Base-by-base conservation (phyloP, 2,888 invertebrate genomes). In the Lissocephala sabroskyi region DNA sequence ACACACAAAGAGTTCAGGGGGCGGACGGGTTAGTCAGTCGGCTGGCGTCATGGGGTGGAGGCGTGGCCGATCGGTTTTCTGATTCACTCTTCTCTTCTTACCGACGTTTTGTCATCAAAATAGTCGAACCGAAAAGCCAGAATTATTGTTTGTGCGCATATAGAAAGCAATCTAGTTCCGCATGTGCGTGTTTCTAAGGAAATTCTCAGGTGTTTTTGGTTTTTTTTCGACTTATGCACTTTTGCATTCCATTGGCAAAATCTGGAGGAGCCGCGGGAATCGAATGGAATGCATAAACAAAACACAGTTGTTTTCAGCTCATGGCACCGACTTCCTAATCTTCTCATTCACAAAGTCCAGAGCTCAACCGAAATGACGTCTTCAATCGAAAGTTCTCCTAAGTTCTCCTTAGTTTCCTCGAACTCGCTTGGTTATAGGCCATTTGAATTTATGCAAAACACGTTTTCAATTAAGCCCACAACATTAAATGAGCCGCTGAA, bases 121-220 rank as follows among this genome's bases (percentile, higher is more conserved):
- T 5, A 3, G 23, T 23, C 3, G 7, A 23, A 23, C 3, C 23
- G 7, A 23, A 23, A 59, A 55, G 61, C 59, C 59, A 55, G 59
- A 63, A 55, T 61, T 62, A 46, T 62, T n/a, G n/a, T n/a, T n/a
- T n/a, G n/a, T n/a, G n/a, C n/a, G n/a, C n/a, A n/a, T n/a, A n/a
- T n/a, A n/a, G n/a, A n/a, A n/a, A n/a, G n/a, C n/a, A n/a, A n/a
- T 41, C 41, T 36, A 26, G 16, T 32, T 43, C 45, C n/a, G n/a
- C n/a, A n/a, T n/a, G n/a, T n/a, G n/a, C n/a, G n/a, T n/a, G n/a
- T n/a, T n/a, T n/a, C 44, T 41, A 52, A 36, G 48, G 58, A 44
- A 59, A 70, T 70, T 73, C 70, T 54, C 68, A 70, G 77, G 70
- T 70, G 68, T 35, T 35, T 35, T 33, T 33, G 11, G 11, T 33